Base-by-base conservation (phyloP, 2,797 vertebrate species). In the Cyclopterus lumpus region DNA sequence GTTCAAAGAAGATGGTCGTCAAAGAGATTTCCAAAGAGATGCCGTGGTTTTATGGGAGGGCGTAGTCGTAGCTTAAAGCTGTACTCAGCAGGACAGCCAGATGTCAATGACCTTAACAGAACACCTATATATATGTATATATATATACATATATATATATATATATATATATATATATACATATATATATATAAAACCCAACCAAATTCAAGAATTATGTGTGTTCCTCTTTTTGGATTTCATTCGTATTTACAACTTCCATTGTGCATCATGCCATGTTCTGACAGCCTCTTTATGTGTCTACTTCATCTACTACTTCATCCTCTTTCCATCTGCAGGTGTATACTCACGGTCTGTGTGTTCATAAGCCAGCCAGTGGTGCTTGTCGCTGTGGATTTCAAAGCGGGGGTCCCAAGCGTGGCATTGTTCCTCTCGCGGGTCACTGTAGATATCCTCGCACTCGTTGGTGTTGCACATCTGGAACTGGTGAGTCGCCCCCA, bases 321-420 rank as follows among this genome's bases (percentile, higher is more conserved):
- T 8, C 38, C 16, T 6, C 20, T 10, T 20, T 49, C 20, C 38
- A 14, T 68, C 8, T 79, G 46, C 6, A 28, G 28, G 24, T 49
- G 51, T 34, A 44, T 64, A 92, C 96, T 96, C 90, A 99, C 97
- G 91, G 42, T 99, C 97, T 0, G 93, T 87, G 71, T 99, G 97
- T 85, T 99, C 98, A 10, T 97, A 97, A 88, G 98, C 97, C 79
- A 99, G 94, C 98, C 97, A 99, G 85, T 97, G 96, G 92, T 99
- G 96, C 86, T 97, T 96, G 8, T 85, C 89, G 61, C 95, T 95
- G 48, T 97, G 95, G 73, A 97, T 93, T 88, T 97, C 95, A 11
- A 96, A 97, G 87, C 93, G 95, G 32, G 95, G 93, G 83, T 98
- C 95, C 95, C 94, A 96, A 68, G 95, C 93, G 0, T 89, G 93